A percentile compares a stretch with the other conserved stretches of the same genome.
Evolutionary conservation across 2,888 invertebrate genomes (phyloP).

Genomic region (Aromia moschata): DNA sequence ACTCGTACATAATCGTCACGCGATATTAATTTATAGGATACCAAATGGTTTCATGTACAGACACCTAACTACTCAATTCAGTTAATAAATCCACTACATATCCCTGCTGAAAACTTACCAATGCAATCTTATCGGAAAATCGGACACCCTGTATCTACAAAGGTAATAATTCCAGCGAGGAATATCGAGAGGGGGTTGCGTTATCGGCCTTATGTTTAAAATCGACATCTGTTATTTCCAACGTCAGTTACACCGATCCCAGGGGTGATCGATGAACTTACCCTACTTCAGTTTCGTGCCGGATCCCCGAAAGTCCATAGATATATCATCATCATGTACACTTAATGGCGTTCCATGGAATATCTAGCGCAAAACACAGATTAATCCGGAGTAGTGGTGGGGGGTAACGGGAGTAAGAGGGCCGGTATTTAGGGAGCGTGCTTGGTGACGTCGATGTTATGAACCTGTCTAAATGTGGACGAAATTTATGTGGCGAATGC

Average conservation of each 20-base stretch:
- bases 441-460: background rate
- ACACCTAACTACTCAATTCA: no score
- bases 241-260: conserved; percentile 19
- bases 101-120: no score
- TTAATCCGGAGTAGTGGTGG: conserved; percentile 17
- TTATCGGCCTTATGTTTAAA: conserved; percentile 26
- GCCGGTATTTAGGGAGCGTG: background rate
- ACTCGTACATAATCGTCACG: no score
- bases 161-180: background rate
- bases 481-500: background rate
- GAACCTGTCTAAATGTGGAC: background rate
- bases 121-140: no score
- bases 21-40: no score
- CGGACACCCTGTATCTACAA: background rate
- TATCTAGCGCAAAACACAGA: conserved; percentile 18
- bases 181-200: conserved; percentile 6
- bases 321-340: conserved; percentile 34
- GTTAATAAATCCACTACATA: no score
- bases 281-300: conserved; percentile 23
- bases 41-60: no score
- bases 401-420: background rate
- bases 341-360: conserved; percentile 26
- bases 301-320: conserved; percentile 27
- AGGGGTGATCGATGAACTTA: conserved; percentile 26
- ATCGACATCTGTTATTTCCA: conserved; percentile 29